Percentiles rank a stretch among this genome's conserved stretches.
Evolutionary conservation across 2,113 vertebrate genomes (phyloP).

Genomic region (Pomatostomus ruficeps): DNA sequence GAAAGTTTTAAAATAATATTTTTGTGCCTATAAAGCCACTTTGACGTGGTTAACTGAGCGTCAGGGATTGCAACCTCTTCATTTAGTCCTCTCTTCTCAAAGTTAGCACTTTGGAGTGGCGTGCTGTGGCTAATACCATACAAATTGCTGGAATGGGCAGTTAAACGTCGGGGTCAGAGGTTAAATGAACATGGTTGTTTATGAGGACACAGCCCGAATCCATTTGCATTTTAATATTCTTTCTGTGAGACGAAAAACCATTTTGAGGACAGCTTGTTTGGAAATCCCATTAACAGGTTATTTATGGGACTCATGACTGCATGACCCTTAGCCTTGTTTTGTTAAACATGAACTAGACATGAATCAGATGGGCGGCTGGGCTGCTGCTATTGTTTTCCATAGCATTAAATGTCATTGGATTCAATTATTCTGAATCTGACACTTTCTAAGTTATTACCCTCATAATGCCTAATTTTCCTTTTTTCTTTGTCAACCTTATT

Average conservation of each 20-base stretch:
- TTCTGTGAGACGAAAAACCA: constrained; percentile 79
- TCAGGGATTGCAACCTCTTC: constrained; percentile 70
- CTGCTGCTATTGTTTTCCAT: constrained; percentile 93
- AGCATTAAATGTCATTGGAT: constrained; percentile 94
- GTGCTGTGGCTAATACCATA: constrained; percentile 75
- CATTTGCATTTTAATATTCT: constrained; percentile 99
- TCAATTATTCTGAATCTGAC: constrained; percentile 87
- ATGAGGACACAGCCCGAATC: constrained; percentile 97
- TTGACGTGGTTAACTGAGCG: constrained; percentile 85
- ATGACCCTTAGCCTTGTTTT: constrained; percentile 97
- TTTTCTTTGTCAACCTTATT: constrained; percentile 75
- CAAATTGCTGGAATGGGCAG: constrained; percentile 99
- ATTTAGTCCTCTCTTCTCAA: constrained; percentile 64
- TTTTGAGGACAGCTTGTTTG: constrained; percentile 94
- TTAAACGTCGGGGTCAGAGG: constrained; percentile 93
- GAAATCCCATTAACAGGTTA: constrained; percentile 99
- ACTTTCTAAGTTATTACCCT: constrained; percentile 79
- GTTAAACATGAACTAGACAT: constrained; percentile 99
- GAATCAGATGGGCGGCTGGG: constrained; percentile 85
- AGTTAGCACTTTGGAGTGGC: constrained; percentile 56
- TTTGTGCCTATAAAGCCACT: constrained; percentile 46
- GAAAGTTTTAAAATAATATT: neutral
- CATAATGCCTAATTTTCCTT: constrained; percentile 78
- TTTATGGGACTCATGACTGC: constrained; percentile 96
- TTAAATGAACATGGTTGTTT: constrained; percentile 99